Evolutionary conservation across 53 echinoderm and acorn worm species (phyloP).

Genomic region (Mesocentrotus franciscanus): DNA sequence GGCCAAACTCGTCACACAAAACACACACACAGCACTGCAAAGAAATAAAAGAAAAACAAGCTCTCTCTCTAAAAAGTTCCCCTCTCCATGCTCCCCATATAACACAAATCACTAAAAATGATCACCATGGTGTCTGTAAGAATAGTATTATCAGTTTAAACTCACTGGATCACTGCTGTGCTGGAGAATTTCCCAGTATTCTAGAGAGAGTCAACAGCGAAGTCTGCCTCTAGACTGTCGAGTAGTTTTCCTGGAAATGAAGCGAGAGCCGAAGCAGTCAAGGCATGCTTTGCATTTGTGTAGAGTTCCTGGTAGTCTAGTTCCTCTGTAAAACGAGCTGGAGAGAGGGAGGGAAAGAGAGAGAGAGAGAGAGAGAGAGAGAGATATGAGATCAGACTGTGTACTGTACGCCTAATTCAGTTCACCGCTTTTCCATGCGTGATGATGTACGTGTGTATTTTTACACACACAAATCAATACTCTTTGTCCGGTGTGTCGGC

Average conservation of each 20-base stretch:
- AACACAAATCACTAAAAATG: background rate
- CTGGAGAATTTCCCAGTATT: conserved; percentile 55
- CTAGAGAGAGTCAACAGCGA: conserved; percentile 46
- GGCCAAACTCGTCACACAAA: conserved; percentile 31
- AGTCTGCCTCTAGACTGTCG: conserved; percentile 44
- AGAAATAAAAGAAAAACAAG: conserved; percentile 39
- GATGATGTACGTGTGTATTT: conserved; percentile 57
- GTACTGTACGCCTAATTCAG: conserved; percentile 49
- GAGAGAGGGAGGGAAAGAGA: background rate
- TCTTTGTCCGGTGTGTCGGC: conserved; percentile 18
- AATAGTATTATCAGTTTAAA: conserved; percentile 31
- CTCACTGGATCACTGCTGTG: conserved; percentile 14
- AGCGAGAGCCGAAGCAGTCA: conserved; percentile 47
- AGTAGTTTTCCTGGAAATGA: conserved; percentile 63
- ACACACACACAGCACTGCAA: conserved; percentile 29
- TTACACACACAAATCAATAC: conserved; percentile 57
- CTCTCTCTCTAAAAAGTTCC: background rate
- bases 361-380: conserved; percentile 30
- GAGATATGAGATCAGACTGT: conserved; percentile 30
- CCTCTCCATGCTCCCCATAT: background rate
- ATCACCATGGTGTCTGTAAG: background rate
- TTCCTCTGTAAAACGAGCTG: conserved; percentile 33
- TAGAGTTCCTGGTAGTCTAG: conserved; percentile 58
- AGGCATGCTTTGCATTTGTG: conserved; percentile 61
- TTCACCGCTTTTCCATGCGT: conserved; percentile 48